These are phyloP conservation scores for Cistogaster globosa DNA, from an alignment of 2,888 invertebrate genomes.

Conservation along the genomic window DNA sequence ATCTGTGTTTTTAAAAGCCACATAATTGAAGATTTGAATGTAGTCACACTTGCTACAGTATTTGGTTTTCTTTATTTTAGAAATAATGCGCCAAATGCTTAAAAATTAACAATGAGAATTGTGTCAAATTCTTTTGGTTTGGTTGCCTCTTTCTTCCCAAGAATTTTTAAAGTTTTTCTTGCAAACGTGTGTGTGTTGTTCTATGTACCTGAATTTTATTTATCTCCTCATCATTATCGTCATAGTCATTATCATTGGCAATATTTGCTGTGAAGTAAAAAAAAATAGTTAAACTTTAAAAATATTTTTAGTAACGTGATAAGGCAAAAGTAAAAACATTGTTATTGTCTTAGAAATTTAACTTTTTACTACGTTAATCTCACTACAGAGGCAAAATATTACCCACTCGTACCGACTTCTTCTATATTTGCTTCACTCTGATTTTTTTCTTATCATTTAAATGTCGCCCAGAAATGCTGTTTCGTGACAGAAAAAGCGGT, in stretches of 20 bases:
- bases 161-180: conserved; percentile 66
- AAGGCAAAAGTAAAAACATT: conserved; percentile 11
- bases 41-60: conserved; percentile 71
- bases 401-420: no score
- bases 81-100: conserved; percentile 66
- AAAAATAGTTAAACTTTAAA: conserved; percentile 5
- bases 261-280: conserved; percentile 20
- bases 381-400: no score
- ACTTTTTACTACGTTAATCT: conserved; percentile 81
- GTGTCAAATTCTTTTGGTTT: conserved; percentile 78
- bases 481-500: no score
- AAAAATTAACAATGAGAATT: conserved; percentile 79
- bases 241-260: neutral
- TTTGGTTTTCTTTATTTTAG: conserved; percentile 57
- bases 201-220: no score
- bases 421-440: no score
- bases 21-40: no score
- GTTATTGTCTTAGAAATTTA: conserved; percentile 67
- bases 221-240: conserved; percentile 18
- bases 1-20: conserved; percentile 68
- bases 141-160: conserved; percentile 46
- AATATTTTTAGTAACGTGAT: conserved; percentile 25
- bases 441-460: no score
- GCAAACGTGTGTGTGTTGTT: conserved; percentile 25
- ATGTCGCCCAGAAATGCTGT: no score